Percentiles rank a stretch among this genome's conserved stretches.
phyloP scores from a whole-genome alignment of 1,140 invertebrate genomes.

The Tetramorium parvispinum region DNA sequence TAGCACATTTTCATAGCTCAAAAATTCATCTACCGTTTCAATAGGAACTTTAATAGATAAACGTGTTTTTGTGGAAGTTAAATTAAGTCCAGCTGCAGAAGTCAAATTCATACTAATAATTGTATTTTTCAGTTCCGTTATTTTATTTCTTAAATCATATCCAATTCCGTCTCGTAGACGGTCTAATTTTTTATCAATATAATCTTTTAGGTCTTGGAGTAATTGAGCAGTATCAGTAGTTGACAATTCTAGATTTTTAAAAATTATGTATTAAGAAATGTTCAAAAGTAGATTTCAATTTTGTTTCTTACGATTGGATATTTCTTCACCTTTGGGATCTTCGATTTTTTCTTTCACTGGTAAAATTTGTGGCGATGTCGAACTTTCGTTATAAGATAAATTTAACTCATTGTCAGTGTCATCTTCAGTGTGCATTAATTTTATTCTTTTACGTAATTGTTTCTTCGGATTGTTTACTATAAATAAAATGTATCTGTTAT shows the following conservation, averaged over 20 bases:
- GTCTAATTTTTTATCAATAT: background rate
- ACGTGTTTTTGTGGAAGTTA: background rate
- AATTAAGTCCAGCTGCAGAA: background rate
- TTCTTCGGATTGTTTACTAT: background rate
- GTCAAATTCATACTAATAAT: background rate
- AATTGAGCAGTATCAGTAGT: background rate
- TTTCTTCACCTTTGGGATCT: background rate
- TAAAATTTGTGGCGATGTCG: background rate
- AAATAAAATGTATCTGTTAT: too few species aligned
- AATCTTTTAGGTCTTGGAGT: background rate
- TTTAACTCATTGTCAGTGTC: background rate
- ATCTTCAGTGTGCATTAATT: background rate
- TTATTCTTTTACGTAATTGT: background rate
- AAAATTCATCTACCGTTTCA: background rate
- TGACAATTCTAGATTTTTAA: background rate
- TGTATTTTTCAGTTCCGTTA: background rate
- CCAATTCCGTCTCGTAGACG: background rate
- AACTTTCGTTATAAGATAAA: background rate
- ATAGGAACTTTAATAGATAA: background rate
- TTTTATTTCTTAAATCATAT: background rate
- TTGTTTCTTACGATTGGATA: background rate
- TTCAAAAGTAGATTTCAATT: background rate
- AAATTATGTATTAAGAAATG: background rate
- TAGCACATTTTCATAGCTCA: background rate
- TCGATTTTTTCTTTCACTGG: background rate